phyloP scores from a whole-genome alignment of 2,888 invertebrate species.

The Morpho achilles region DNA sequence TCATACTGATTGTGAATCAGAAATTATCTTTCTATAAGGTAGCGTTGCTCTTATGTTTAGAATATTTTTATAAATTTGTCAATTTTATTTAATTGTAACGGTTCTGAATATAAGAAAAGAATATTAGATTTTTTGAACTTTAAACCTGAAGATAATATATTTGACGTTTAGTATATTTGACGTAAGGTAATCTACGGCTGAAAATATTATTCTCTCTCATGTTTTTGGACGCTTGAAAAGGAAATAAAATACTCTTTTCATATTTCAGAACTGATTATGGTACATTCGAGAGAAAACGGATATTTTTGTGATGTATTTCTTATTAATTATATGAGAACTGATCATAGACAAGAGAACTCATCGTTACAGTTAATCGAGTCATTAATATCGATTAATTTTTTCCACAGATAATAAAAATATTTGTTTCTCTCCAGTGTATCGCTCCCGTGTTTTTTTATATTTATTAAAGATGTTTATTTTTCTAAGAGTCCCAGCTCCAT shows the following conservation, averaged over 20 bases:
- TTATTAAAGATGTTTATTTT: constrained; percentile 77
- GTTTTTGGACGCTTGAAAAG: background rate
- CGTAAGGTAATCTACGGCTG: too few species aligned
- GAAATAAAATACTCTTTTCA: constrained; percentile 1
- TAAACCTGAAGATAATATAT: too few species aligned
- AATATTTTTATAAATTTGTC: constrained; percentile 58
- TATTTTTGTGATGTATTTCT: background rate
- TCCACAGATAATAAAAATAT: background rate
- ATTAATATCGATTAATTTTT: background rate
- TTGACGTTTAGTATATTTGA: too few species aligned
- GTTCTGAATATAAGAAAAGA: constrained; percentile 11
- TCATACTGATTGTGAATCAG: constrained; percentile 64
- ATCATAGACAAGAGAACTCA: too few species aligned
- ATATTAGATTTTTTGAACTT: background rate
- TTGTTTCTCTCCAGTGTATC: constrained; percentile 19
- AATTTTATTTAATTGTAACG: constrained; percentile 32
- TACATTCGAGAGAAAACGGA: constrained; percentile 9
- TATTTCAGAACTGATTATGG: constrained; percentile 1
- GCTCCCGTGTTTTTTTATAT: constrained; percentile 39
- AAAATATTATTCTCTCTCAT: too few species aligned
- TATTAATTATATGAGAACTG: too few species aligned
- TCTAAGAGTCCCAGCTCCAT: constrained; percentile 57
- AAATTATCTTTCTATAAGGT: background rate
- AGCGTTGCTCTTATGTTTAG: constrained; percentile 32
- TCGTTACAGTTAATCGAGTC: too few species aligned